Percentiles rank a stretch among this genome's conserved stretches.
Evolutionary conservation across 2,888 invertebrate species (phyloP).

Genomic region (Celastrina argiolus): DNA sequence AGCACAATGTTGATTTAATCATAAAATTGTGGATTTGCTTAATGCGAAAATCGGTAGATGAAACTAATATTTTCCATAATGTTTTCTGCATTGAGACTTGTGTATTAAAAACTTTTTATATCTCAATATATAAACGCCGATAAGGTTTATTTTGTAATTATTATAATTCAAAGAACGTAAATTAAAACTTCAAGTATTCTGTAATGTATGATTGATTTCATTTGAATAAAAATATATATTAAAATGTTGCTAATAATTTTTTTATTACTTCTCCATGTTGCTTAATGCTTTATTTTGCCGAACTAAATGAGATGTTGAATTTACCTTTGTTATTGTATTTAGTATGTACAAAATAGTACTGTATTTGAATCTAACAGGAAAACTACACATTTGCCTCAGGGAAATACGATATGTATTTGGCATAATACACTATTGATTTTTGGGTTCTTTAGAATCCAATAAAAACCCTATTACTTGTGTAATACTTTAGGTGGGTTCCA

Average conservation of each 20-base stretch:
- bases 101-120: constrained; percentile 57
- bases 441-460: no score
- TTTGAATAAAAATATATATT: constrained; percentile 79
- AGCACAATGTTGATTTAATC: constrained; percentile 51
- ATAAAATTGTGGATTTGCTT: constrained; percentile 59
- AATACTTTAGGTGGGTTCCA: no score
- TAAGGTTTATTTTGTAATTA: constrained; percentile 76
- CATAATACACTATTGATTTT: no score
- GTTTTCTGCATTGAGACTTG: constrained; percentile 57
- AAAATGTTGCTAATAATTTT: constrained; percentile 75
- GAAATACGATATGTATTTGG: neutral
- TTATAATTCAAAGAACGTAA: constrained; percentile 74
- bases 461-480: no score
- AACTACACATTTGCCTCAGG: neutral
- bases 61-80: constrained; percentile 58
- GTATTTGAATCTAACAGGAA: neutral
- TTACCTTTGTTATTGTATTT: neutral
- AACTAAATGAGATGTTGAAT: neutral
- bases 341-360: neutral
- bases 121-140: constrained; percentile 62
- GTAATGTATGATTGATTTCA: constrained; percentile 76
- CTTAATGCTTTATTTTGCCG: neutral
- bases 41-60: constrained; percentile 47
- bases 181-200: constrained; percentile 72
- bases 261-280: constrained; percentile 35